These are phyloP conservation scores for Nysson spinosus DNA, from an alignment of 2,888 invertebrate genomes.

Conservation along the genomic window DNA sequence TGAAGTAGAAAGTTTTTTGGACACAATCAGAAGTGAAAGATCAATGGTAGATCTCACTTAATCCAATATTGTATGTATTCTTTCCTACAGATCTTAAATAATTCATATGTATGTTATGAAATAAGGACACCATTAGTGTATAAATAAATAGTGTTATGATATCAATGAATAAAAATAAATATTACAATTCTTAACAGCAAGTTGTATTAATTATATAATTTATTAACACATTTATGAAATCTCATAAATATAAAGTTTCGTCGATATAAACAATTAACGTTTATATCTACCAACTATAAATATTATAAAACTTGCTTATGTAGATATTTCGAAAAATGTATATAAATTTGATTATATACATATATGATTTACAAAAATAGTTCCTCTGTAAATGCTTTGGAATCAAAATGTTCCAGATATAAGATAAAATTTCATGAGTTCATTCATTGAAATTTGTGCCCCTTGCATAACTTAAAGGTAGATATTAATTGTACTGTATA, in stretches of 20 bases:
- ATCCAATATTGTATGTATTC: conserved; percentile 9
- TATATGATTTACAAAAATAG: conserved; percentile 44
- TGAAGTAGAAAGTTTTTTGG: conserved; percentile 65
- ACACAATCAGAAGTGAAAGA: conserved; percentile 40
- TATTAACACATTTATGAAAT: too few species aligned
- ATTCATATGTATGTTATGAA: too few species aligned
- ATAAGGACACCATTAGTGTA: too few species aligned
- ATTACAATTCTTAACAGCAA: too few species aligned
- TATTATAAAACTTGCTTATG: conserved; percentile 16
- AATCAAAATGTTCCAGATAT: conserved; percentile 1
- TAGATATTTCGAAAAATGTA: conserved; percentile 7
- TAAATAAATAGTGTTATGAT: too few species aligned
- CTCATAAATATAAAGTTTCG: background rate
- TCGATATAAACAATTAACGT: conserved; percentile 3
- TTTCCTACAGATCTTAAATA: background rate
- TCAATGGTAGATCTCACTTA: conserved; percentile 26
- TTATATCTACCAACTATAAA: conserved; percentile 31
- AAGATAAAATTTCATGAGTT: background rate
- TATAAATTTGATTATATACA: conserved; percentile 15
- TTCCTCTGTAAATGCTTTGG: conserved; percentile 24
- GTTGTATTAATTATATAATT: too few species aligned
- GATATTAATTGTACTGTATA: conserved; percentile 80
- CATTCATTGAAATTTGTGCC: conserved; percentile 1
- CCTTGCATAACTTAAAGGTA: background rate
- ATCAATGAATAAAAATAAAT: too few species aligned